Percentiles rank a stretch among this genome's conserved stretches.
Conservation (phyloP, 2,888 invertebrate species). For the Parnassius apollo region DNA sequence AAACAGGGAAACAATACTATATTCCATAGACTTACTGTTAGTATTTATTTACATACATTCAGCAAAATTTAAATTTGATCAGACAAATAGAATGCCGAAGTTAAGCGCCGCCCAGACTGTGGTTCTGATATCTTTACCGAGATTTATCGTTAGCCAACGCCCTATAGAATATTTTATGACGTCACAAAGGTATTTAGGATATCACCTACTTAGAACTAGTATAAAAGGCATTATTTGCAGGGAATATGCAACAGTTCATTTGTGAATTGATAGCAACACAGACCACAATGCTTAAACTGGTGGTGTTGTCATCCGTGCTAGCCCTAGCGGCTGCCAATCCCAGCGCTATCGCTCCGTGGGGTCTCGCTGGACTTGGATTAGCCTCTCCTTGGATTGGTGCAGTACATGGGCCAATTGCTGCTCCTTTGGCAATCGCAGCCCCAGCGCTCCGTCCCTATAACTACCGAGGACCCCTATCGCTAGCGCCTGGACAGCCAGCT, state of each 20-base stretch:
- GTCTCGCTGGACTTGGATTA: constrained; percentile 34
- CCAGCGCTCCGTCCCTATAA: constrained; percentile 59
- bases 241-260: constrained; percentile 62
- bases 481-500: constrained; percentile 71
- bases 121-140: constrained; percentile 34
- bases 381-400: constrained; percentile 50
- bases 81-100: background rate
- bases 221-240: constrained; percentile 60
- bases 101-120: constrained; percentile 30
- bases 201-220: constrained; percentile 60
- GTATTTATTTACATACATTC: constrained; percentile 9
- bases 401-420: constrained; percentile 39
- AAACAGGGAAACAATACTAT: constrained; percentile 51
- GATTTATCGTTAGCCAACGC: constrained; percentile 35
- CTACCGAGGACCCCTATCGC: constrained; percentile 70
- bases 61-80: constrained; percentile 17
- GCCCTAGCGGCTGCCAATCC: constrained; percentile 79
- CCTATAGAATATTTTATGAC: constrained; percentile 36
- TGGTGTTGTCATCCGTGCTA: constrained; percentile 83
- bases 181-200: constrained; percentile 63
- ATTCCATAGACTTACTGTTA: background rate
- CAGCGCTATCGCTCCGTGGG: constrained; percentile 44
- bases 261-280: constrained; percentile 67
- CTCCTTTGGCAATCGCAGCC: constrained; percentile 37
- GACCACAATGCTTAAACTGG: constrained; percentile 81